Evolutionary conservation across 2,113 vertebrate species (phyloP).

Genomic region (Erpornis zantholeuca): DNA sequence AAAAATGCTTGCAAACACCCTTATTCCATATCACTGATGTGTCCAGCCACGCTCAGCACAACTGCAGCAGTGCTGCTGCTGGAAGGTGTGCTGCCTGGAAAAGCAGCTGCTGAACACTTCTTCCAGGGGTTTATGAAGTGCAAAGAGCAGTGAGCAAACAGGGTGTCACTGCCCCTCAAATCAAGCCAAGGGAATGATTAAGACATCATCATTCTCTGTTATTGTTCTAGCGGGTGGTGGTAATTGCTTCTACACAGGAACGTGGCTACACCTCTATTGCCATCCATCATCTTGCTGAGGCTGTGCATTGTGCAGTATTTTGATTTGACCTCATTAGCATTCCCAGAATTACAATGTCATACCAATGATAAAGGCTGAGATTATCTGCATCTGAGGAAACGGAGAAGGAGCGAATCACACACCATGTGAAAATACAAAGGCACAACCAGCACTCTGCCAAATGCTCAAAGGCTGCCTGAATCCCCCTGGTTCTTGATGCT

Average conservation of each 20-base stretch:
- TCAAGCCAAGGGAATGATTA: not conserved
- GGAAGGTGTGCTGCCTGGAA: not conserved
- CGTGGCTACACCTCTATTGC: not conserved
- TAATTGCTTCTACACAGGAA: conserved; percentile 8
- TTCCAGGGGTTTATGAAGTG: not conserved
- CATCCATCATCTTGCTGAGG: conserved; percentile 18
- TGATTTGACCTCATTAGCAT: conserved; percentile 34
- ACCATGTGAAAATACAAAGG: not conserved
- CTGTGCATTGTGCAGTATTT: not conserved
- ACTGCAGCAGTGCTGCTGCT: not conserved
- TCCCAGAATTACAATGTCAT: conserved; percentile 35
- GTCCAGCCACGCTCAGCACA: not conserved
- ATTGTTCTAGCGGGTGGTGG: not conserved
- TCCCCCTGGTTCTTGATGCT: not conserved
- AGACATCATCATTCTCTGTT: conserved; percentile 3
- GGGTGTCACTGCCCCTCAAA: not conserved
- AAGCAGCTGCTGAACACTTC: not conserved
- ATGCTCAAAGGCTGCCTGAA: not conserved
- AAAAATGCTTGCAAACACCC: conserved; percentile 8
- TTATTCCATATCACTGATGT: not conserved
- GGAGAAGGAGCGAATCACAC: not conserved
- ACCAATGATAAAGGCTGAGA: not conserved
- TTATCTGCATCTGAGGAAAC: not conserved
- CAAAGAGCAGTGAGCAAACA: not conserved
- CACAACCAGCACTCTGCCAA: not conserved